Evolutionary conservation across 2,888 invertebrate species (phyloP).

Genomic region (Tenthredo notha): DNA sequence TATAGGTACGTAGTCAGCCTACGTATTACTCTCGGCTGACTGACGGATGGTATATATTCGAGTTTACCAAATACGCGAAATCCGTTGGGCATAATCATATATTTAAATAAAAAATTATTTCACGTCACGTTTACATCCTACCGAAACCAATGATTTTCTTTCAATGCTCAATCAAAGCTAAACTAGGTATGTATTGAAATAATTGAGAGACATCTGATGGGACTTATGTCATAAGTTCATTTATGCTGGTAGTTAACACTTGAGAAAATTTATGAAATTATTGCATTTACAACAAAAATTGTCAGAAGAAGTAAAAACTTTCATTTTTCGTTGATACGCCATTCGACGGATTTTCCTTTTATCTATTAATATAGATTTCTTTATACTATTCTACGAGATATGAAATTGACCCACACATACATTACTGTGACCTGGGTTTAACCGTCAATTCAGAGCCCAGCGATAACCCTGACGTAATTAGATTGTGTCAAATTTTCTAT

Average conservation of each 20-base stretch:
- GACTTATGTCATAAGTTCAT: background rate
- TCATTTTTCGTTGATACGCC: too few relatives aligned
- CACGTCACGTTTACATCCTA: background rate
- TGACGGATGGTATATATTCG: background rate
- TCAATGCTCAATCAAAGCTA: background rate
- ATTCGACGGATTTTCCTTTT: too few relatives aligned
- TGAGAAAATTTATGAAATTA: too few relatives aligned
- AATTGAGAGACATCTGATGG: background rate
- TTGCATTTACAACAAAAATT: too few relatives aligned
- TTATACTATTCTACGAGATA: too few relatives aligned
- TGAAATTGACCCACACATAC: too few relatives aligned
- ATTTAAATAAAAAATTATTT: background rate
- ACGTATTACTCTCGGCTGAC: background rate
- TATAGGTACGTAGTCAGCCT: background rate
- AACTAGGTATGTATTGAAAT: background rate
- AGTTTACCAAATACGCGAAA: background rate
- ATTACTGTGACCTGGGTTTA: background rate
- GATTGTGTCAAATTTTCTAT: background rate
- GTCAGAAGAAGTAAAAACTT: too few relatives aligned
- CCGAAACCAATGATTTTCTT: background rate
- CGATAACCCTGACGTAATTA: background rate
- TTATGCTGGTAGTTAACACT: background rate
- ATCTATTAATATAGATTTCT: too few relatives aligned
- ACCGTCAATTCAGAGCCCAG: background rate
- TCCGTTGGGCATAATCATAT: background rate